Conservation (phyloP, 1,140 invertebrate species). For the Drosophila subpulchrella region DNA sequence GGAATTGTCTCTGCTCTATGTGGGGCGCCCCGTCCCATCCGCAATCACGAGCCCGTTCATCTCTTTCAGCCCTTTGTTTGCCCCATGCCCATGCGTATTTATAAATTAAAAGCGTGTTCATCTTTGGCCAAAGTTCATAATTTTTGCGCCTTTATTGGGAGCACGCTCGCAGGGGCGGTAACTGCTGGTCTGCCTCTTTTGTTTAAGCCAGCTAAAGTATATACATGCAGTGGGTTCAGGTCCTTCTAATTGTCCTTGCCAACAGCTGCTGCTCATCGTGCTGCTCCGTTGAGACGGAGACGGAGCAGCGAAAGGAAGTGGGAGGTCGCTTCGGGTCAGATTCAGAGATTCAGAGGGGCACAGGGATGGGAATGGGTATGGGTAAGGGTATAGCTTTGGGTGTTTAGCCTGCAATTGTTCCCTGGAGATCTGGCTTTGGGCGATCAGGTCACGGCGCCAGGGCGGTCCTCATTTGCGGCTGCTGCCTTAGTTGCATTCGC, state of each 20-base stretch:
- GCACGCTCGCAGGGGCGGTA: constrained; percentile 17
- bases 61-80: not conserved
- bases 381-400: not conserved
- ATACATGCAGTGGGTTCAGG: constrained; percentile 16
- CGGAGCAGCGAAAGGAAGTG: constrained; percentile 4
- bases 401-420: constrained; percentile 21
- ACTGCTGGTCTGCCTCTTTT: not conserved
- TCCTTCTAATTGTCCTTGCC: constrained; percentile 64
- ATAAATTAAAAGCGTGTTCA: constrained; percentile 75
- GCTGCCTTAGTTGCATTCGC: not conserved
- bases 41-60: not conserved
- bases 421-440: constrained; percentile 2
- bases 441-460: constrained; percentile 7
- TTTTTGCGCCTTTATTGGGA: constrained; percentile 71
- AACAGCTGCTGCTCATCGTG: constrained; percentile 39
- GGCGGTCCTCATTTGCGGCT: not conserved
- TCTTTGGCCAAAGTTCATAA: constrained; percentile 73
- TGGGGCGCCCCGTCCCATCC: not conserved
- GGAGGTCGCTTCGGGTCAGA: not conserved
- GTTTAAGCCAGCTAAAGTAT: not conserved
- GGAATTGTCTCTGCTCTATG: not conserved
- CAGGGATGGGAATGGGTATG: constrained; percentile 1
- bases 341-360: not conserved
- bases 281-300: not conserved
- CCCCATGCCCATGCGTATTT: constrained; percentile 26